Conservation (phyloP, 2,888 invertebrate species). For the Keiferia lycopersicella region DNA sequence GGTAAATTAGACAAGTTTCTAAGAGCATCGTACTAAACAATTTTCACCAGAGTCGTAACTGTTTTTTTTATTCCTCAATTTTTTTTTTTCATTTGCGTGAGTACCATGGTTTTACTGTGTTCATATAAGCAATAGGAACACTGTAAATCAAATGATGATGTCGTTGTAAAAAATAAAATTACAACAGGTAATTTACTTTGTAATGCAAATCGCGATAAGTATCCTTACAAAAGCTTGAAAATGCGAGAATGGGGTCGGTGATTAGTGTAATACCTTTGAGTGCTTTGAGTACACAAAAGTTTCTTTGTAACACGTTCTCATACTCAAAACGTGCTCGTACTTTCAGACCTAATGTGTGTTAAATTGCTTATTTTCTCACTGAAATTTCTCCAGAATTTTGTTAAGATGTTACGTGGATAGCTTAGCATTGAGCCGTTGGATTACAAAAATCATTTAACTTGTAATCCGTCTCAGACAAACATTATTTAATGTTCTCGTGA, state of each 20-base stretch:
- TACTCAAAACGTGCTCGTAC: neutral
- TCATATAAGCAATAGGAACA: too few species aligned
- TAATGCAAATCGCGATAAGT: neutral
- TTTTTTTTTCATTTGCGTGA: too few species aligned
- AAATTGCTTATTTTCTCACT: constrained; percentile 1
- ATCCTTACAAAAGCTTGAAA: neutral
- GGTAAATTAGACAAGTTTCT: too few species aligned
- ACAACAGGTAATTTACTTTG: too few species aligned
- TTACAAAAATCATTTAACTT: constrained; percentile 1
- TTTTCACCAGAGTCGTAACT: too few species aligned
- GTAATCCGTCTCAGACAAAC: neutral
- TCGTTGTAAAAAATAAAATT: too few species aligned
- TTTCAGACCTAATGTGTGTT: neutral
- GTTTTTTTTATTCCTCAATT: too few species aligned
- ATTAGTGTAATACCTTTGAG: neutral
- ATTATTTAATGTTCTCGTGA: constrained; percentile 2
- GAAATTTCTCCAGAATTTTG: neutral
- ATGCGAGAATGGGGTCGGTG: neutral
- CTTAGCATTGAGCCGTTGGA: neutral
- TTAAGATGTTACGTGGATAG: neutral
- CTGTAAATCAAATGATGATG: too few species aligned
- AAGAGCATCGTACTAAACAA: too few species aligned
- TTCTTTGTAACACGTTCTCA: neutral
- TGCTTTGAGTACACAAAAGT: neutral
- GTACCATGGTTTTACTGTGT: too few species aligned